Conservation (phyloP, 2,113 vertebrate genomes). For the Cryptomyrus ogoouensis region DNA sequence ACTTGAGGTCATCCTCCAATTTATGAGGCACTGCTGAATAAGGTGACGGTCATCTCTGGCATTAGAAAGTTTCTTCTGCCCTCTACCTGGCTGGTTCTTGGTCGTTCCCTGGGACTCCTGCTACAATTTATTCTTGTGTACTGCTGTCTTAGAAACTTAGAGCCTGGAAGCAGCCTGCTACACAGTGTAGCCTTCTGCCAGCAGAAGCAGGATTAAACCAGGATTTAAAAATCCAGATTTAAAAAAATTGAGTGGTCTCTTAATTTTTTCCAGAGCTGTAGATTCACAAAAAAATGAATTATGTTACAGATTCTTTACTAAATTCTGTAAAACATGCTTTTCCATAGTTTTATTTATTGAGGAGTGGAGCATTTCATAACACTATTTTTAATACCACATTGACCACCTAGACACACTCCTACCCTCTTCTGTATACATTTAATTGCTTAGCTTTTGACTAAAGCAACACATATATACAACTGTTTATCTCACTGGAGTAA, state of each 20-base stretch:
- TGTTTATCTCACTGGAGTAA: background rate
- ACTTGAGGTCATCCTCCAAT: background rate
- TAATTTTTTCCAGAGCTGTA: background rate
- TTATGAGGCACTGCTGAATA: background rate
- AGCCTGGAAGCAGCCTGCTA: background rate
- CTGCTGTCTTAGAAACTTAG: background rate
- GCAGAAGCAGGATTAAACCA: background rate
- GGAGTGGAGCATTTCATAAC: background rate
- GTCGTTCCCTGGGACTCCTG: background rate
- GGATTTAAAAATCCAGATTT: background rate
- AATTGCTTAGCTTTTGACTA: background rate
- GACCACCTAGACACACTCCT: background rate
- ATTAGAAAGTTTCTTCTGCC: background rate
- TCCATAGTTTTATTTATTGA: background rate
- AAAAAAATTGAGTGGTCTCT: background rate
- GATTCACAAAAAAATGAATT: background rate
- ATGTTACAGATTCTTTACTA: background rate
- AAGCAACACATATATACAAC: background rate
- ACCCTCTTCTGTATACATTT: background rate
- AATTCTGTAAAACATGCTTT: background rate
- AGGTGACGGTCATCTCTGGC: background rate
- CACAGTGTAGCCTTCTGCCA: background rate
- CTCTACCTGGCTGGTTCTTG: background rate
- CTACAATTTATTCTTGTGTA: background rate
- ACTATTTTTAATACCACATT: background rate